These are phyloP conservation scores for Drosophila nebulosa DNA, from an alignment of 1,140 invertebrate genomes.

Conservation along the genomic window DNA sequence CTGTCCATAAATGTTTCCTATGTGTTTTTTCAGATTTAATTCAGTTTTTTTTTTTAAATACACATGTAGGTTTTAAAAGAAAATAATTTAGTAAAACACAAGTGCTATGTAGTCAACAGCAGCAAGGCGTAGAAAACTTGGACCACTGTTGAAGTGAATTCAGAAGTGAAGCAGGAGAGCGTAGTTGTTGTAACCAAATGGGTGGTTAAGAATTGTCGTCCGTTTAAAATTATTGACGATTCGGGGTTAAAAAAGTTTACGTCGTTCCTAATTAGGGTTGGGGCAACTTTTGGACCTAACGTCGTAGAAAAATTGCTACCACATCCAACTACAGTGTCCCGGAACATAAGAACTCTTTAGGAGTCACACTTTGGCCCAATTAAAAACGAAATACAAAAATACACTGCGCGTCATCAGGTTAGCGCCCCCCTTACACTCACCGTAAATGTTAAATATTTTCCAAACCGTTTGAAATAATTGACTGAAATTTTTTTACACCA, in stretches of 20 bases:
- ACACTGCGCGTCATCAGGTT: too few species aligned
- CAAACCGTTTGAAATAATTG: too few species aligned
- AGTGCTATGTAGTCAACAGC: background rate
- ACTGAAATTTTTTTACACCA: too few species aligned
- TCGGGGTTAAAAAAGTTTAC: background rate
- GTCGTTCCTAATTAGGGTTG: constrained; percentile 1
- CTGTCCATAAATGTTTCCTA: background rate
- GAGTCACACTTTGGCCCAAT: background rate
- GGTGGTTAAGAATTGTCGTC: constrained; percentile 1
- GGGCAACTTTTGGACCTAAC: constrained; percentile 8
- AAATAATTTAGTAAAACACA: background rate
- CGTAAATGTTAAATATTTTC: too few species aligned
- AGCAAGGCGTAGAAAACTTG: background rate
- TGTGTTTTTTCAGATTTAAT: background rate
- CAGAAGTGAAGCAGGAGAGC: constrained; percentile 6
- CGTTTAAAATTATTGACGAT: constrained; percentile 15
- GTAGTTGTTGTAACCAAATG: background rate
- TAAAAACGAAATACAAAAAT: constrained; percentile 14
- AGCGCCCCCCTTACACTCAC: too few species aligned
- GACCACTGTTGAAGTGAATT: constrained; percentile 4
- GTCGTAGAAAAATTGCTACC: constrained; percentile 12
- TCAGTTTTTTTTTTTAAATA: background rate
- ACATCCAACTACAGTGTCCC: constrained; percentile 2
- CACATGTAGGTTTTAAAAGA: background rate
- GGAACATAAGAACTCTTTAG: constrained; percentile 6